Evolutionary conservation across 1,140 invertebrate species (phyloP), one percentile per base, ranked within the genome.

Genomic region (Varroa destructor): DNA sequence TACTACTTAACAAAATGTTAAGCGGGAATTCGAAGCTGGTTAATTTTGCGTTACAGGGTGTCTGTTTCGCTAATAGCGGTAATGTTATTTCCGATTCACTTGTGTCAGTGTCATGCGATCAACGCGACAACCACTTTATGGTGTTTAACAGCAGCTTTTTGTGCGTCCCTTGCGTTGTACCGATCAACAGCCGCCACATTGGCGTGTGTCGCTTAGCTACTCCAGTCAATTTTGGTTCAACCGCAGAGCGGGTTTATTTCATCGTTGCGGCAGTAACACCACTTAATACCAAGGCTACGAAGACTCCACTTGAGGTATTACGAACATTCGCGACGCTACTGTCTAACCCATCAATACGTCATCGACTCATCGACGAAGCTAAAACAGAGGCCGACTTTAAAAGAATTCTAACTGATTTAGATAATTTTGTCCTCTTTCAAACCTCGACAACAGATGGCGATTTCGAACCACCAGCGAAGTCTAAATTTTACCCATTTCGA

Each of bases 291-390:
- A 79, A 78, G 72, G 70, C 71, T n/a, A 74, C 76, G 10, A 78
- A 79, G 73, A 73, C 73, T 12, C 72, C 78, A 2, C 72, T 74
- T 54, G 78, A 78, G 73, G 77, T 73, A 54, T 73, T 75, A 25
- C 72, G 77, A 43, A 78, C 77, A 4, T 77, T 78, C 72, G 73
- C 58, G 6, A 78, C 78, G 14, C 67, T 78, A 37, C 74, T 78
- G 2, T 55, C 76, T 36, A 71, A 75, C 71, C 12, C 72, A 6
- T 10, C 25, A 4, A 57, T 78, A 36, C 74, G 75, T 25, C 12
- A 71, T 25, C 56, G 72, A 40, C 70, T 78, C 14, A 42, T 71
- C 8, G 51, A 73, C 40, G 71, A 73, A n/a, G 42, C 43, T 10
- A 25, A 64, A 42, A 72, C 57, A 58, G 12, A 12, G 6, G 43